Evolutionary conservation across 2,888 invertebrate genomes (phyloP), one percentile per base, ranked within the genome.

Genomic region (Microplitis deprimator): DNA sequence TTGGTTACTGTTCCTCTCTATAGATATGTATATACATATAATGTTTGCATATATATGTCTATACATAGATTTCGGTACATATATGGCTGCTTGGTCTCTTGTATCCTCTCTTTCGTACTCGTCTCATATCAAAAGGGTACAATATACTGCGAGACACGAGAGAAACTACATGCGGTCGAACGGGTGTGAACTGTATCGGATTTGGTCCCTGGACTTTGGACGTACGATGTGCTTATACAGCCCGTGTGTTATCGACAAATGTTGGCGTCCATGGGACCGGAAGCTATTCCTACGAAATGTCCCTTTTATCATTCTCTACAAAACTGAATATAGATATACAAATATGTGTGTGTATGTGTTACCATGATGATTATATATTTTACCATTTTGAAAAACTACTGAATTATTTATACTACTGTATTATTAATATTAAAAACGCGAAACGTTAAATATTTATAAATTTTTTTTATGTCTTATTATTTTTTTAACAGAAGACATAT

Each of bases 201-300:
- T 88, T 87, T 83, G 82, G 83, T 83, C 75, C 73, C 81, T 29
- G 29, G 29, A 29, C 29, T 29, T 29, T 29, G 29, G 78, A 79
- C 78, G 77, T 77, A 76, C 74, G 74, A 75, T 41, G 62, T 39
- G 61, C 39, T 61, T 64, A 13, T 41, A 7, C 29, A 38, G 17
- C 38, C n/a, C 17, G 84, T 83, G 86, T 85, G 86, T 87, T 87
- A 86, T 87, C 87, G 84, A 88, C 88, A 88, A 65, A 88, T 88
- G 86, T 87, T 87, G 85, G 85, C 79, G 79, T 85, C 85, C 87
- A 85, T 83, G 85, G 84, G 84, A 87, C 88, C 89, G 88, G 89
- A 89, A 89, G 86, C 85, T 86, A 86, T 89, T 89, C 85, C 84
- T 82, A 83, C 83, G 84, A 71, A 75, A 70, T 76, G 50, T 29